Evolutionary conservation across 53 echinoderm and acorn worm species (phyloP).

Genomic region (Holothuria scabra): DNA sequence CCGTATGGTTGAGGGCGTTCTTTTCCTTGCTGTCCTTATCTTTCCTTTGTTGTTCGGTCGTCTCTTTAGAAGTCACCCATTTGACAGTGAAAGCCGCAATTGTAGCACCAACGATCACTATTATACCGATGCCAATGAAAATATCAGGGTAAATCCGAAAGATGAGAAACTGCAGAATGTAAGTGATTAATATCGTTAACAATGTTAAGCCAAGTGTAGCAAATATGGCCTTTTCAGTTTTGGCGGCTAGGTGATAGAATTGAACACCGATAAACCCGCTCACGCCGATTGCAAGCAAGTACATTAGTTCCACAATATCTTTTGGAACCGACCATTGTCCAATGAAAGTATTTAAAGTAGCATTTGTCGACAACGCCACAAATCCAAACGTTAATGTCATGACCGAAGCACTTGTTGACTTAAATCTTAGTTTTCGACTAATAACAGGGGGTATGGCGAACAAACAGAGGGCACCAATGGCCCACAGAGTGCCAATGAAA

Average conservation of each 20-base stretch:
- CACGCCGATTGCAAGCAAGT: not conserved
- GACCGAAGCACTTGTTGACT: not conserved
- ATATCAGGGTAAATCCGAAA: conserved; percentile 14
- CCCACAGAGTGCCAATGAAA: conserved; percentile 11
- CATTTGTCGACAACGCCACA: not conserved
- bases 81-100: not conserved
- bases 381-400: not conserved
- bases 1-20: not conserved
- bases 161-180: conserved; percentile 6
- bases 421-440: not conserved
- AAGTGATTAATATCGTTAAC: not conserved
- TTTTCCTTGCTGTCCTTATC: not conserved
- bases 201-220: not conserved
- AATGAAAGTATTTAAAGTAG: not conserved
- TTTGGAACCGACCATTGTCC: conserved; percentile 11
- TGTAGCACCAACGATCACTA: not conserved
- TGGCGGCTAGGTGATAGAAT: not conserved
- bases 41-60: not conserved
- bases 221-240: conserved; percentile 8
- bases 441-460: not conserved
- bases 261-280: not conserved
- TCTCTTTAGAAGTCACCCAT: not conserved
- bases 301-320: not conserved
- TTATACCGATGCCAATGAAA: not conserved
- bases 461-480: not conserved